Percentiles rank a stretch among this genome's conserved stretches.
Evolutionary conservation across 2,113 vertebrate genomes (phyloP).

Genomic region (Dicentrarchus labrax): DNA sequence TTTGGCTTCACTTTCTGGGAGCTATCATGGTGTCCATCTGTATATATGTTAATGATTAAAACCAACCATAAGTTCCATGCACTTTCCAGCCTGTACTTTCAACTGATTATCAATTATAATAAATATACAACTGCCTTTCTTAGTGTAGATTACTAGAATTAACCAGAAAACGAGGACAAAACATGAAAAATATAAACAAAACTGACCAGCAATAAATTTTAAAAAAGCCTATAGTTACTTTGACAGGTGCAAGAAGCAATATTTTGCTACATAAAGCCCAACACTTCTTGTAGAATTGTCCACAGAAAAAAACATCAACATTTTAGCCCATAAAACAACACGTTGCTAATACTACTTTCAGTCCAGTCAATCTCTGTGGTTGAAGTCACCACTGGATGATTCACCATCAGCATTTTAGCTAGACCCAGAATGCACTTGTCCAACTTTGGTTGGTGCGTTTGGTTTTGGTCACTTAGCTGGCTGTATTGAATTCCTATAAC

Average conservation of each 20-base stretch:
- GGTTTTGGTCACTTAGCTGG: too few species aligned
- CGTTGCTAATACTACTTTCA: too few species aligned
- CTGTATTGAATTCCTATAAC: too few species aligned
- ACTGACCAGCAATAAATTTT: not conserved
- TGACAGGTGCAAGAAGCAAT: not conserved
- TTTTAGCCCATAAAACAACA: not conserved
- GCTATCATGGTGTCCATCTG: too few species aligned
- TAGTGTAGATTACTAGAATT: not conserved
- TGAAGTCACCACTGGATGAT: too few species aligned
- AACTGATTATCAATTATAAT: not conserved
- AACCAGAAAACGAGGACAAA: not conserved
- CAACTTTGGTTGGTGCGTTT: too few species aligned
- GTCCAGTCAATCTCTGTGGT: too few species aligned
- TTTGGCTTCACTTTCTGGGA: too few species aligned
- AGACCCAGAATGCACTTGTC: too few species aligned
- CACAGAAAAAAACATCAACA: not conserved
- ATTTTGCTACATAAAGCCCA: not conserved
- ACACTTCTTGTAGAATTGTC: too few species aligned
- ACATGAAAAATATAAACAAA: not conserved
- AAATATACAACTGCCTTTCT: not conserved
- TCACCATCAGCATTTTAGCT: not conserved
- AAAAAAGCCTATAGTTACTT: not conserved
- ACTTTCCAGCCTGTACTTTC: not conserved
- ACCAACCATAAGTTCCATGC: not conserved
- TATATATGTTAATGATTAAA: not conserved